A percentile compares a stretch with the other conserved stretches of the same genome.
Evolutionary conservation across 2,888 invertebrate species (phyloP).

Genomic region (Apantesis nais): DNA sequence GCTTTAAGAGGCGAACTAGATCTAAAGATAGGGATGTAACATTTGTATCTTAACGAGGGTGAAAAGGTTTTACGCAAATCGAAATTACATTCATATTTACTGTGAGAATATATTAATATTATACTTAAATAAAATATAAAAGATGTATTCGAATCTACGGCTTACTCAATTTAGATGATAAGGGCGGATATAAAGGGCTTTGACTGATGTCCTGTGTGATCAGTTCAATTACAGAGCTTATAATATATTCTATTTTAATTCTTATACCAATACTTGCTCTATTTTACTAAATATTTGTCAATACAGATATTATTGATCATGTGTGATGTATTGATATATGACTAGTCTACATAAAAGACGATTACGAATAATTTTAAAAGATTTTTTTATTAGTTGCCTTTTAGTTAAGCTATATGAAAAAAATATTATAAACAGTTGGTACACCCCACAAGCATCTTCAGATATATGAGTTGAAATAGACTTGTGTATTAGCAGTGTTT

Average conservation of each 20-base stretch:
- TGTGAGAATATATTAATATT: background rate
- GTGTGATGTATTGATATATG: no score
- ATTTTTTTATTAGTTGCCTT: no score
- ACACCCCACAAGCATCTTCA: no score
- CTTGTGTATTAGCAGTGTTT: no score
- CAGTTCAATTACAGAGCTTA: background rate
- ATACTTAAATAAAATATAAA: background rate
- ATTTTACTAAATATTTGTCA: no score
- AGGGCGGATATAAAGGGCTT: background rate
- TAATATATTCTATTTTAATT: background rate
- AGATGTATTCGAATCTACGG: background rate
- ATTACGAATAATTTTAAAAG: no score
- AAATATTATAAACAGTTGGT: no score
- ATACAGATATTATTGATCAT: no score
- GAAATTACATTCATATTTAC: background rate
- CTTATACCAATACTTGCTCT: background rate
- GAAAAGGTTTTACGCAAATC: conserved; percentile 17
- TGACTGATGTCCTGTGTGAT: background rate
- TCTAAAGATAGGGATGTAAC: conserved; percentile 16
- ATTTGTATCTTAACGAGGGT: conserved; percentile 25
- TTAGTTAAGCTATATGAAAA: no score
- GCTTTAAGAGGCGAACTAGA: conserved; percentile 23
- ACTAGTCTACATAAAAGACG: no score
- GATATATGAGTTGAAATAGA: no score
- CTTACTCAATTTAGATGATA: background rate